Evolutionary conservation across 92 coral and sea anemone species (phyloP), one percentile per base, ranked within the genome.

Genomic region (Porites lobata): DNA sequence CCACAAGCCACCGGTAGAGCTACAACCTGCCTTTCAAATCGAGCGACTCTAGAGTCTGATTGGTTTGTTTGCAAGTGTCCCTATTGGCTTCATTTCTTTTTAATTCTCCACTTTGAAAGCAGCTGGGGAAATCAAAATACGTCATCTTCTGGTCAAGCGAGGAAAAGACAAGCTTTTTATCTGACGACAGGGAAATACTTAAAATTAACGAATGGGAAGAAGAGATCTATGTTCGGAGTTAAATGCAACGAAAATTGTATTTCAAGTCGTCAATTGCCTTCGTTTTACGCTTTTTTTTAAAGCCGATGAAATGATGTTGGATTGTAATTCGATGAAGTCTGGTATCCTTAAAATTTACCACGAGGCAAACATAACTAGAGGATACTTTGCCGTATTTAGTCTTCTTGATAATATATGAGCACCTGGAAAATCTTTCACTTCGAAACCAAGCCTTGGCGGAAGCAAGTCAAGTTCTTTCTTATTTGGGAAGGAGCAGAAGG

Each of bases 1-100:
- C 87, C 87, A 84, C 29, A 84, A 84, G 81, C 87, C 81, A 84
- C 87, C 74, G 70, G 87, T 64, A 20, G 64, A 58, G 74, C 81
- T 59, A 50, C 80, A 59, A 84, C 87, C 87, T 73, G 87, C 87
- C 51, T 61, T 74, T 84, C 87, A 73, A 38, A 84, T 17, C 61
- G 80, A 74, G 19, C 24, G 81, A 74, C 74, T 84, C 81, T 26
- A 70, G 0, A n/a, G 13, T 17, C 63, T 61, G 63, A 84, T 84
- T 84, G 87, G 87, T 52, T 17, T 24, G 22, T 73, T 47, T 18
- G 13, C 52, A 21, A 14, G 72, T 5, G n/a, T 50, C 64, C 58
- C 15, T 59, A 72, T 21, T 22, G 4, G 50, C 78, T 73, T 83
- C 81, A 84, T 84, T 62, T 62, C 72, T 84, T 73, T 84, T 84